Conservation (phyloP, 2,113 vertebrate genomes). For the Hippocampus abdominalis region DNA sequence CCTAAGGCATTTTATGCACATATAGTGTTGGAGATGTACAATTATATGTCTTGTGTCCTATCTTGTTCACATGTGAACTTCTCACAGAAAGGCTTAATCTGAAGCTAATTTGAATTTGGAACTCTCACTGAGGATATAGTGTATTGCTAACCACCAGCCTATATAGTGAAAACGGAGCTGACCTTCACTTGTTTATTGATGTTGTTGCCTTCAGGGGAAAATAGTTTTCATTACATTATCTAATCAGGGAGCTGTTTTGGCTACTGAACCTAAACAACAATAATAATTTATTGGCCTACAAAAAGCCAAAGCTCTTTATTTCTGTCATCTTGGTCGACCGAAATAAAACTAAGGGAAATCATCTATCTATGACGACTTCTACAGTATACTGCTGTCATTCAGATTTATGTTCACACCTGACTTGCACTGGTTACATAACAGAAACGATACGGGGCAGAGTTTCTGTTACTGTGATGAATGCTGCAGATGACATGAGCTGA, state of each 20-base stretch:
- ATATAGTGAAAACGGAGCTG: no score
- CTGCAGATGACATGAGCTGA: conserved; percentile 26
- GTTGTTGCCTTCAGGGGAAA: not conserved
- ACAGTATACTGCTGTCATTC: not conserved
- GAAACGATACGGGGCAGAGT: conserved; percentile 18
- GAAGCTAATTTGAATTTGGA: not conserved
- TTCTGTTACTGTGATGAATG: conserved; percentile 8
- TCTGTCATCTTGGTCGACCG: not conserved
- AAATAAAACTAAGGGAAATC: conserved; percentile 11
- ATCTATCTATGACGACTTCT: not conserved
- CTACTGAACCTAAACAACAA: not conserved
- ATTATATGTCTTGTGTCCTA: not conserved
- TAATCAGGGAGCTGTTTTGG: not conserved
- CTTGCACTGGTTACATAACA: conserved; percentile 29
- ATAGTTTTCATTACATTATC: not conserved
- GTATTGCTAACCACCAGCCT: no score
- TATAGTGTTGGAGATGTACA: no score
- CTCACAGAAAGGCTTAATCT: not conserved
- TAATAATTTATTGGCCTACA: not conserved
- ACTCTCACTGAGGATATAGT: not conserved
- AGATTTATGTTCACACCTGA: conserved; percentile 14
- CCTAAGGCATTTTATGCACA: no score
- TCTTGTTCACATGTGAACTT: not conserved
- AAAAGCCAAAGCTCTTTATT: not conserved
- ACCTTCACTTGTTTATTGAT: no score